Conservation (phyloP, 92 coral and sea anemone species). For the Zoanthus sansibaricus region DNA sequence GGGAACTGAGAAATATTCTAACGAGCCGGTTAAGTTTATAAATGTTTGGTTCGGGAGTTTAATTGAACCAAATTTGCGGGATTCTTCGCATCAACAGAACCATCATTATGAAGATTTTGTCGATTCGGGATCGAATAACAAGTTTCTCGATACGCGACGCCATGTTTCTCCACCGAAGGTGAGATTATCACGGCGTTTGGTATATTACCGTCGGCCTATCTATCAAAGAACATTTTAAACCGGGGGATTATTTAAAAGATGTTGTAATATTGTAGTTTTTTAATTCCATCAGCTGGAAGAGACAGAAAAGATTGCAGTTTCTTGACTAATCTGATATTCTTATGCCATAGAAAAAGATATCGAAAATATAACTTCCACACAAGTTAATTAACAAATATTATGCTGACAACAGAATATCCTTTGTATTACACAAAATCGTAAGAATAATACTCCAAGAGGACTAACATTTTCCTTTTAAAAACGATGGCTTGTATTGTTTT, state of each 20-base stretch:
- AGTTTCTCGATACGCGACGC: not conserved
- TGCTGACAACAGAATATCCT: not conserved
- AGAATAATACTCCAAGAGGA: not conserved
- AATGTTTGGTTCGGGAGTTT: slow-evolving; percentile 46
- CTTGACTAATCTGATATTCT: not conserved
- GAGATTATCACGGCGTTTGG: not conserved
- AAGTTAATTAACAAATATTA: not conserved
- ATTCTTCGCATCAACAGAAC: not conserved
- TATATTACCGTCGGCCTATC: not conserved
- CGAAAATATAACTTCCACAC: not conserved
- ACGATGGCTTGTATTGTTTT: not conserved
- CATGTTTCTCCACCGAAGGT: slow-evolving; percentile 30
- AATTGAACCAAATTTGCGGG: slow-evolving; percentile 33
- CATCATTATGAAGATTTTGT: slow-evolving; percentile 1
- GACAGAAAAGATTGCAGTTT: not conserved
- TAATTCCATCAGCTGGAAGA: not conserved
- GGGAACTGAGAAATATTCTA: slow-evolving; percentile 3
- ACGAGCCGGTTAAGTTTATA: slow-evolving; percentile 42
- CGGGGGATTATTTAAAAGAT: not conserved
- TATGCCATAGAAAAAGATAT: not conserved
- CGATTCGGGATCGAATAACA: slow-evolving; percentile 22
- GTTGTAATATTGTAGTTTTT: not conserved
- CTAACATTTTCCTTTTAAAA: not conserved
- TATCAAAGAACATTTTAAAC: not conserved
- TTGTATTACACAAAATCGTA: not conserved